Base-by-base conservation (phyloP, 2,888 invertebrate genomes). In the Morpho deidamia region DNA sequence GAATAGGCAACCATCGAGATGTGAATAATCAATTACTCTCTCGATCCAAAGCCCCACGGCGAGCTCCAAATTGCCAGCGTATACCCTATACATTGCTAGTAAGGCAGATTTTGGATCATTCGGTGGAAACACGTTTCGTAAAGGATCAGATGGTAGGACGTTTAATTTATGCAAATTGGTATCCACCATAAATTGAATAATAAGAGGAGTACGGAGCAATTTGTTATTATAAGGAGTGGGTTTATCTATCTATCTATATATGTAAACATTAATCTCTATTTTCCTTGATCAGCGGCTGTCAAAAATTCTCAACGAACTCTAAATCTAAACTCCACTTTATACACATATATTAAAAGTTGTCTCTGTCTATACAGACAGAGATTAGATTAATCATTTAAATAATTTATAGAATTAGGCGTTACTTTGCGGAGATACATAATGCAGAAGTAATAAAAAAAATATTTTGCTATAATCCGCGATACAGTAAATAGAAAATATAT, bases 1-100 rank as follows among this genome's bases (percentile, higher is more conserved):
- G 69, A 76, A 73, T 65, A 44, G 65, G 63, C 68, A 68, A 66
- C 70, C 72, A 70, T 71, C 64, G 74, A 70, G 70, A 76, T 74
- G 74, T 76, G 81, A 82, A 83, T 83, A 83, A 82, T 83, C 80
- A 78, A 81, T 82, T 78, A 80, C 71, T 62, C 60, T 61, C 72
- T 69, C 72, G 76, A 78, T 61, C 58, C 56, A 57, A 52, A 54
- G 53, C 58, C 53, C 44, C 39, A 50, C 42, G 39, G 14, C 53
- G 46, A 58, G 54, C 55, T 57, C 52, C 33, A 34, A 11, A 11
- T 33, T 12, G 14, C 38, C 11, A 51, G 56, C 48, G 44, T 47
- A 11, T 42, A 47, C 50, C 14, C 11, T 59, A 49, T 12, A 9
- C 8, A 8, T 14, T 35, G 34, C 37, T 42, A 3, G 23, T 48